These are phyloP conservation scores for Ophion slaviceki DNA, from an alignment of 2,888 invertebrate genomes.

Conservation along the genomic window DNA sequence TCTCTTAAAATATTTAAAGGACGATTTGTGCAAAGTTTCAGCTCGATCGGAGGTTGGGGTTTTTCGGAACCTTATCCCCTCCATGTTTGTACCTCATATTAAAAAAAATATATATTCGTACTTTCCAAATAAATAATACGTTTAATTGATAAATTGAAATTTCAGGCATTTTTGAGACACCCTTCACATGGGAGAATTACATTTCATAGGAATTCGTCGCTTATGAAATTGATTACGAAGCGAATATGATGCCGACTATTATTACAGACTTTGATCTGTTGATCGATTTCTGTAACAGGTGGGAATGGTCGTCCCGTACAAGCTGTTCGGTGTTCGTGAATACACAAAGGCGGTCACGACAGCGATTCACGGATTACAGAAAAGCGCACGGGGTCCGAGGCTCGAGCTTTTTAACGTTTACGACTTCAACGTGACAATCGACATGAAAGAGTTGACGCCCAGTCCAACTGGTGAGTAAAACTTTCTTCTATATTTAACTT, in stretches of 20 bases:
- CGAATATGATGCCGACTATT: background rate
- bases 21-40: too few relatives aligned
- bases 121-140: too few relatives aligned
- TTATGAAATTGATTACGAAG: background rate
- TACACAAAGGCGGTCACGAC: conserved; percentile 89
- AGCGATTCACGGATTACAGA: conserved; percentile 88
- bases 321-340: conserved; percentile 90
- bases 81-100: too few relatives aligned
- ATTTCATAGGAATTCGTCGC: background rate
- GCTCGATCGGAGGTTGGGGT: too few relatives aligned
- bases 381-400: conserved; percentile 84
- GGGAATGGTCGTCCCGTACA: conserved; percentile 91
- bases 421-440: conserved; percentile 88
- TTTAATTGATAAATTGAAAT: too few relatives aligned
- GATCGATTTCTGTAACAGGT: conserved; percentile 83
- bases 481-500: background rate
- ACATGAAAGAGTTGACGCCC: conserved; percentile 90
- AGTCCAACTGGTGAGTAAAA: conserved; percentile 89
- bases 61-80: too few relatives aligned
- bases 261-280: background rate
- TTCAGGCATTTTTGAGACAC: too few relatives aligned
- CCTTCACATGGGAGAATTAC: too few relatives aligned
- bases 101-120: too few relatives aligned
- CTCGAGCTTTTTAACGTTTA: conserved; percentile 89
- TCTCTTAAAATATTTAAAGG: too few relatives aligned